Conservation (phyloP, 2,113 vertebrate genomes). For the Cinclus cinclus region DNA sequence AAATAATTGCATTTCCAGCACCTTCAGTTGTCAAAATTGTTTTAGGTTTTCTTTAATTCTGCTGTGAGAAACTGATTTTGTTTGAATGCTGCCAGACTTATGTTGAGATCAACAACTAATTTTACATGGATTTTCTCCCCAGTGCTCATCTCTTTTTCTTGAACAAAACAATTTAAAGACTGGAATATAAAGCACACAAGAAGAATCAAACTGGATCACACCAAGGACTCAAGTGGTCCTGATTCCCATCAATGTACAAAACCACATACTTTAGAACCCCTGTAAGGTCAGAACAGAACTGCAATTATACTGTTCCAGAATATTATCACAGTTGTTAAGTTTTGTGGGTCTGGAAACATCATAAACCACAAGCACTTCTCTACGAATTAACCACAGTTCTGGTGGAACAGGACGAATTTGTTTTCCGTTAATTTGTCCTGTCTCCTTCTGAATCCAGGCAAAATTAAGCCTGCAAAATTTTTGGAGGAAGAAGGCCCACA, state of each 20-base stretch:
- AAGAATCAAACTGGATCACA: background rate
- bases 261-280: background rate
- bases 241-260: background rate
- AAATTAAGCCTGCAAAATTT: background rate
- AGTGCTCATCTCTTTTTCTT: background rate
- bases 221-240: background rate
- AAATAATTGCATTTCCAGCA: background rate
- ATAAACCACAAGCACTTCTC: background rate
- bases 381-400: background rate
- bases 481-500: accelerated
- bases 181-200: background rate
- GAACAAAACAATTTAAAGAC: background rate
- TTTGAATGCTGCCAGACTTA: background rate
- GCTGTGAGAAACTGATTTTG: background rate
- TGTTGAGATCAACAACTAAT: accelerated
- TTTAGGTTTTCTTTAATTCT: background rate
- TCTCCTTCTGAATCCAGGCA: background rate
- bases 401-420: background rate
- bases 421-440: background rate
- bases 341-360: background rate
- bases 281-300: background rate
- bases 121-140: background rate
- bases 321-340: background rate
- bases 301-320: background rate
- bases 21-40: background rate